Evolutionary conservation across 2,797 vertebrate species (phyloP), one percentile per base, ranked within the genome.

Genomic region (Capromys pilorides): DNA sequence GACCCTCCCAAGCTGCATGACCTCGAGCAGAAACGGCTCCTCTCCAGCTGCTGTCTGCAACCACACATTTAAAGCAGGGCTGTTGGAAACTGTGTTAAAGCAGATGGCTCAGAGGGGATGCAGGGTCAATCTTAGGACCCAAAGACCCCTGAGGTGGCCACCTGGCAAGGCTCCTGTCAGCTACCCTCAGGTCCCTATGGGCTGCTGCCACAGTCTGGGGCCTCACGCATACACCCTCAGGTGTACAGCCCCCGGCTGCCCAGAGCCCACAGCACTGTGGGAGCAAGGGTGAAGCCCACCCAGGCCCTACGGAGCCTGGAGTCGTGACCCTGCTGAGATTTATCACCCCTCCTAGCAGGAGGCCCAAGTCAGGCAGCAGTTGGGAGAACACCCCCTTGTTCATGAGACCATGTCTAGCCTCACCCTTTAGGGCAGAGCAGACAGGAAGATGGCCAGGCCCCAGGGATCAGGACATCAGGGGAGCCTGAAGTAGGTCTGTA

Each of bases 191-290:
- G 36, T 69, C 59, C 79, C 49, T 39, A 1, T 9, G 18, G 67
- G 22, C 77, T 49, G 1, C 36, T 1, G 24, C 1, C 8, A n/a
- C 5, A 7, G 26, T n/a, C 79, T 66, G 59, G 59, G 85, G 9
- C n/a, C 54, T 5, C 4, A 1, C 18, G 26, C 11, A 45, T 9
- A 28, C 12, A 24, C 2, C 5, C 0, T 19, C 5, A 21, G 21
- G 18, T 24, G 33, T 10, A 28, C 51, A 62, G 5, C 77, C 36
- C 28, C 54, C 41, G 7, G 2, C 49, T 31, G 0, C 59, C 66
- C 54, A 28, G 24, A 61, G n/a, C 49, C 24, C 69, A 57, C 28
- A 64, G 28, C 36, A 64, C 4, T 26, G 28, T 69, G 51, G 66
- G 39, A 88, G 28, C 78, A 5, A 24, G 24, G 16, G 10, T 61